Evolutionary conservation across 92 coral and sea anemone genomes (phyloP), one percentile per base, ranked within the genome.

Genomic region (Hydrozoanthus gracilis): DNA sequence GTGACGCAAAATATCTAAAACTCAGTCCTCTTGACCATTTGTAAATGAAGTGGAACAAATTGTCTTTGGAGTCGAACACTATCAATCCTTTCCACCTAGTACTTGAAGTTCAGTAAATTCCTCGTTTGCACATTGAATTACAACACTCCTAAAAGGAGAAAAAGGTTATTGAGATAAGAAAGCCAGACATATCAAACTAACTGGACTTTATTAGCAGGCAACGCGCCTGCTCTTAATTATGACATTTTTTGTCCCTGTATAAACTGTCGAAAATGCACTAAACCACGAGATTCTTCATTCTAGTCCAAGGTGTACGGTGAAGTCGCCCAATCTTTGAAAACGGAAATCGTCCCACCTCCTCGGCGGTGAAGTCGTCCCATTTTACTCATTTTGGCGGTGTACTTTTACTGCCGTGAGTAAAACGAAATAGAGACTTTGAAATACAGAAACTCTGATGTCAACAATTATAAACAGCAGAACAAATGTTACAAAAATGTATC

Each of bases 381-480:
- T 54, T 54, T 54, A 2, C 68, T 17, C 4, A 61, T 61, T 54
- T 54, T 54, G 60, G 60, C 60, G 68, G 10, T 61, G 68, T 61
- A 61, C 68, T 0, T 4, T 61, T 61, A 58, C 65, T 58, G 65
- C 65, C 65, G 65, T 58, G 65, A 58, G 65, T 58, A 58, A 58
- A 58, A 58, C 65, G 65, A 58, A 58, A 58, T 58, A 58, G 65
- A 58, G 65, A 58, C 65, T 58, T 58, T 58, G 15, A 58, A 58
- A 3, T 58, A 58, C 65, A 58, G 65, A 58, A 58, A 58, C 65
- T 58, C 65, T 58, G 65, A 58, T 58, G 65, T 58, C 65, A 58
- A 58, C 65, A 58, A 58, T 58, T 58, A 58, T 58, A 58, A 58
- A 58, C 65, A 58, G 65, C 65, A 54, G 60, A 54, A 54, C 60